A percentile compares a stretch with the other conserved stretches of the same genome.
Conservation (phyloP, 2,797 vertebrate species). For the Sebastes hopkinsi region DNA sequence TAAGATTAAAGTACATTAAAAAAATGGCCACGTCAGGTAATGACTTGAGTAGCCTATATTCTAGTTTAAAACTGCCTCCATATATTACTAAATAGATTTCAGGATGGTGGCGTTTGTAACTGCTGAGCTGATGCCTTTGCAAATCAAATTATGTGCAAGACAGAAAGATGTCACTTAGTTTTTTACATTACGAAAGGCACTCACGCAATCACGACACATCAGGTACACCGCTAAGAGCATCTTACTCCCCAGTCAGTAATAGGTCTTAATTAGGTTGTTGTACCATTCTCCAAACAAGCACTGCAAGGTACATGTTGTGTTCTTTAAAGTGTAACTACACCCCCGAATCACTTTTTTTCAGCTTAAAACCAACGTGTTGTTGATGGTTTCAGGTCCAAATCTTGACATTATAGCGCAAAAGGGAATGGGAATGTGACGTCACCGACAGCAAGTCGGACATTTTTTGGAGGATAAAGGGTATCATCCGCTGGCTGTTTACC, state of each 20-base stretch:
- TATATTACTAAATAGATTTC: slow-evolving; percentile 12
- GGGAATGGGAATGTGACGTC: no score
- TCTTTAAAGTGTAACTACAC: not conserved
- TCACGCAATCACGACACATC: not conserved
- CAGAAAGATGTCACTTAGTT: not conserved
- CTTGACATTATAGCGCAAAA: no score
- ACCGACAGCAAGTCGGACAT: no score
- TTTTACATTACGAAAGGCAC: not conserved
- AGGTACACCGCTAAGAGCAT: not conserved
- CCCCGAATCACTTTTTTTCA: no score
- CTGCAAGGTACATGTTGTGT: not conserved
- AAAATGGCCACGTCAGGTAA: not conserved
- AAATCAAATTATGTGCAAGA: slow-evolving; percentile 6
- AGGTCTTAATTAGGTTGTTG: not conserved
- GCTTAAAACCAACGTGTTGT: no score
- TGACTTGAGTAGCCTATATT: not conserved
- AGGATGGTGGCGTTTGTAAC: not conserved
- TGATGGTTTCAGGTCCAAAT: no score
- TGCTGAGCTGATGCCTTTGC: slow-evolving; percentile 1
- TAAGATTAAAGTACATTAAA: not conserved
- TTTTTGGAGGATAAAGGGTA: rapidly evolving
- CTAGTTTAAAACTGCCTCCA: not conserved
- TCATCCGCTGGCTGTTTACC: no score
- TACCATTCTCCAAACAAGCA: not conserved
- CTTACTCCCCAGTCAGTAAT: not conserved